Base-by-base conservation (phyloP, 2,888 invertebrate genomes). In the Erebia aethiops region DNA sequence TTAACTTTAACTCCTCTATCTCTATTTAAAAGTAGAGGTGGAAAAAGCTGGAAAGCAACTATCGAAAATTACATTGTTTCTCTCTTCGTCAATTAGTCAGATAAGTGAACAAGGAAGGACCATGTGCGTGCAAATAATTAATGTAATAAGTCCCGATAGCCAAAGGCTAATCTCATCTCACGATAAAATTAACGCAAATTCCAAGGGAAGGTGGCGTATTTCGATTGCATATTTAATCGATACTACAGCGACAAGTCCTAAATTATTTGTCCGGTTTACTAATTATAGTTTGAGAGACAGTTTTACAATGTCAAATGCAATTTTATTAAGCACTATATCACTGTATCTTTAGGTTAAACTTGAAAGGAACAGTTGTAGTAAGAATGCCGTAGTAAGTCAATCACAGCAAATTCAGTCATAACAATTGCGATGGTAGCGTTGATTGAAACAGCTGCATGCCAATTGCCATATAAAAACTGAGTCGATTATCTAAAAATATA, bases 161-260 rank as follows among this genome's bases (percentile, higher is more conserved):
- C 58, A 60, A 63, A 64, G 26, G 13, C 49, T 63, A 63, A 72
- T 74, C 70, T 60, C 71, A 71, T 71, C 60, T 66, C 56, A 60
- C 58, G 74, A 70, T 73, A 74, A 71, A 67, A 46, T 70, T 67
- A 60, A 70, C 68, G 73, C 67, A 69, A 75, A 77, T 78, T 76
- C 75, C 75, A 78, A 77, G 67, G 78, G 79, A 79, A 77, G 77
- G 80, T 78, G 77, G 77, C 7, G 0, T 35, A 35, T 74, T 78
- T 73, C 71, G 76, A 76, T 76, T 74, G 74, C 74, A 74, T 76
- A 74, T 77, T 76, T 77, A 77, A 74, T 76, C 74, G 66, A 71
- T 78, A 73, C 71, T 72, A 77, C 58, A 49, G 67, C n/a, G 76
- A 72, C 73, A 69, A 71, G 71, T 74, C 71, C 77, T 75, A 77